Evolutionary conservation across 1,140 invertebrate species (phyloP).

Genomic region (Diprion similis): DNA sequence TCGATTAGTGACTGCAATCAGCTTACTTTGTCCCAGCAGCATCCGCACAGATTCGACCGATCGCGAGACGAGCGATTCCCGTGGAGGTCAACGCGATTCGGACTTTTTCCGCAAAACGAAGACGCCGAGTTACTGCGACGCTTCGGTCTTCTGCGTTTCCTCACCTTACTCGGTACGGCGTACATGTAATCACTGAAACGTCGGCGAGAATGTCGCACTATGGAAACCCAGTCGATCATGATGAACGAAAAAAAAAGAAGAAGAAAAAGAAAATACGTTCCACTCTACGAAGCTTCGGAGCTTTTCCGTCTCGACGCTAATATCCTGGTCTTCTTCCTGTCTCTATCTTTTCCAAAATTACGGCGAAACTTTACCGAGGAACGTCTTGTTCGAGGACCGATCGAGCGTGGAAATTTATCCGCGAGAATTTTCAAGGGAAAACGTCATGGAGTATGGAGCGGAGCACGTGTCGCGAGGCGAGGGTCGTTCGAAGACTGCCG

Average conservation of each 20-base stretch:
- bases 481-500: background rate
- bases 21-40: conserved; percentile 45
- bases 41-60: conserved; percentile 29
- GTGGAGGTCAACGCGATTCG: conserved; percentile 11
- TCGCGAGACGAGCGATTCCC: conserved; percentile 11
- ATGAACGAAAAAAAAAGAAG: conserved; percentile 12
- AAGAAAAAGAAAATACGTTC: too few relatives aligned
- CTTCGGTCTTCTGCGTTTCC: conserved; percentile 61
- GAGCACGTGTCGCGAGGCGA: background rate
- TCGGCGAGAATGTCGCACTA: conserved; percentile 74
- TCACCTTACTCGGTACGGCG: conserved; percentile 69
- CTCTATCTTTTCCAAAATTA: too few relatives aligned
- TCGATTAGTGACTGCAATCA: background rate
- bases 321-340: too few relatives aligned
- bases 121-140: conserved; percentile 24
- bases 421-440: too few relatives aligned
- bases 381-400: too few relatives aligned
- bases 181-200: conserved; percentile 78
- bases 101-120: background rate
- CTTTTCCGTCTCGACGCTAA: too few relatives aligned
- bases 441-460: background rate
- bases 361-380: too few relatives aligned
- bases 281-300: background rate
- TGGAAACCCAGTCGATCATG: conserved; percentile 84
- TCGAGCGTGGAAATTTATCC: too few relatives aligned